Conservation (phyloP, 2,888 invertebrate species). For the Temnothorax ravouxi region DNA sequence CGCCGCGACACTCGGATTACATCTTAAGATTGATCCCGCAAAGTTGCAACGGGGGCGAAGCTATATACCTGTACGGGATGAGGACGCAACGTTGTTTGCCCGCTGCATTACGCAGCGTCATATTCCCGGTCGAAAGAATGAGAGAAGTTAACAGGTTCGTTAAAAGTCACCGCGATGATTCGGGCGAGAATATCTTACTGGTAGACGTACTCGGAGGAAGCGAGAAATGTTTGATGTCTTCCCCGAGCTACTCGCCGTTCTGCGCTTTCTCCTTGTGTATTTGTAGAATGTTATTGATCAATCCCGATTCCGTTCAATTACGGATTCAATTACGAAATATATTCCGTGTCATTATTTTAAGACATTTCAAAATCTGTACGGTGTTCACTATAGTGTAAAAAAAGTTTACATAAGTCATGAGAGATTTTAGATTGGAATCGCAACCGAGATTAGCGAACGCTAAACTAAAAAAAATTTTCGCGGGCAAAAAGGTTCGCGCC, state of each 20-base stretch:
- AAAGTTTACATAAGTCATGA: not conserved
- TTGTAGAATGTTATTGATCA: conserved; percentile 1
- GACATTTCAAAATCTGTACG: not conserved
- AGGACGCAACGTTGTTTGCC: conserved; percentile 26
- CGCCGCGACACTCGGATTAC: conserved; percentile 21
- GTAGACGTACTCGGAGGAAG: not conserved
- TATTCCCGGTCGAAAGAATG: conserved; percentile 35
- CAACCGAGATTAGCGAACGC: not conserved
- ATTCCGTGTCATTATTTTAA: not conserved
- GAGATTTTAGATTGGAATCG: not conserved
- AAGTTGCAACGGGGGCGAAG: not conserved
- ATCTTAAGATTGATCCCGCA: not conserved
- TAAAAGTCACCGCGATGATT: conserved; percentile 37
- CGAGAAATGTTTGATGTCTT: not conserved
- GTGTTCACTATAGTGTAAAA: not conserved
- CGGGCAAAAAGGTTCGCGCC: not conserved
- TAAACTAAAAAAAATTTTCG: not conserved
- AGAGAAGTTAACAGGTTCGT: conserved; percentile 48
- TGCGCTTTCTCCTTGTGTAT: not conserved
- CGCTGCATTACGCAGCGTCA: conserved; percentile 59
- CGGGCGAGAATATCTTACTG: not conserved
- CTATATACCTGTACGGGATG: not conserved
- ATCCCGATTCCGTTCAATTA: conserved; percentile 1
- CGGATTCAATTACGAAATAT: conserved; percentile 1
- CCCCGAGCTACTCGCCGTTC: not conserved